Evolutionary conservation across 1,140 invertebrate species (phyloP).

Genomic region (Tachypleus tridentatus): DNA sequence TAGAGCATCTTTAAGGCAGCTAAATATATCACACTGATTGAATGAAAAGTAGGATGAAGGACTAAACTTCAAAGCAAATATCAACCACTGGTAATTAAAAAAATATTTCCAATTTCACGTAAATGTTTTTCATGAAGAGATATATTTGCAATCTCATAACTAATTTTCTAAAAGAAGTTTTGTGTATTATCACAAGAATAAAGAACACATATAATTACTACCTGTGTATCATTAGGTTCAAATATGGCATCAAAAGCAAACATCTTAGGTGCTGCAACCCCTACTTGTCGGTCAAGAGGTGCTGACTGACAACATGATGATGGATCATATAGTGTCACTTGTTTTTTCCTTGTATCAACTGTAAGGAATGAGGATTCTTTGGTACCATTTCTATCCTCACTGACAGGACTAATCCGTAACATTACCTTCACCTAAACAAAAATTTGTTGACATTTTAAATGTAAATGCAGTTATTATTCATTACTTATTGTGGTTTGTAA

Average conservation of each 20-base stretch:
- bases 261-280: conserved; percentile 86
- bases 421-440: conserved; percentile 71
- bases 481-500: too few species aligned
- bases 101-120: too few species aligned
- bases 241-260: conserved; percentile 93
- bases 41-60: too few species aligned
- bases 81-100: too few species aligned
- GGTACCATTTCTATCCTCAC: conserved; percentile 34
- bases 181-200: not conserved
- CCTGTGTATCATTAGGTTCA: conserved; percentile 80
- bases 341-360: conserved; percentile 76
- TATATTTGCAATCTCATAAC: not conserved
- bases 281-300: conserved; percentile 53
- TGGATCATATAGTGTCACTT: conserved; percentile 76
- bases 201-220: conserved; percentile 31
- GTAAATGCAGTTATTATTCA: too few species aligned
- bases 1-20: too few species aligned
- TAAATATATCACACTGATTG: too few species aligned
- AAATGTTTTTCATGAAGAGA: too few species aligned
- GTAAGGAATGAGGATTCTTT: conserved; percentile 50
- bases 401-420: conserved; percentile 46
- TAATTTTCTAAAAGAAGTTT: not conserved
- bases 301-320: conserved; percentile 37
- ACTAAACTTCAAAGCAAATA: too few species aligned
- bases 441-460: not conserved